Percentiles rank a stretch among this genome's conserved stretches.
Evolutionary conservation across 2,888 invertebrate genomes (phyloP).

Genomic region (Drosophila parthenogenetica): DNA sequence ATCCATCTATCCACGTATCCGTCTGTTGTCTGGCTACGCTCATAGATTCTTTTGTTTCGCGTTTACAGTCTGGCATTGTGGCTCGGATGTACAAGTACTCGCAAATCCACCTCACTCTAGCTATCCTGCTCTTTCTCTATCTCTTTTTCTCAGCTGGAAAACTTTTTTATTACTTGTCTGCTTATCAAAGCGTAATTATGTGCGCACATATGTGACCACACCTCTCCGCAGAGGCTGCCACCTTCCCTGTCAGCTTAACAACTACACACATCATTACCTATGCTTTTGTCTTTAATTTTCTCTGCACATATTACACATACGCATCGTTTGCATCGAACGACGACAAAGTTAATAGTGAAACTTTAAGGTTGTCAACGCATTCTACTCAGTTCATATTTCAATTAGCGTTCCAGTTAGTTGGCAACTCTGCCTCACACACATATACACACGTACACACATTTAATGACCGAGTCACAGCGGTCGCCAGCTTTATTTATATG

Average conservation of each 20-base stretch:
- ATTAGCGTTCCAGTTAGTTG: constrained; percentile 51
- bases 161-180: constrained; percentile 71
- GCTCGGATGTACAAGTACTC: constrained; percentile 27
- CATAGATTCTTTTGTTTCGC: constrained; percentile 74
- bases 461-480: constrained; percentile 42
- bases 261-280: constrained; percentile 60
- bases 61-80: constrained; percentile 67
- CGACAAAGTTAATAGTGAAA: constrained; percentile 27
- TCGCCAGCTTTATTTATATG: constrained; percentile 56
- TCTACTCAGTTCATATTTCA: constrained; percentile 56
- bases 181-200: constrained; percentile 80
- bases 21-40: constrained; percentile 43
- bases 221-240: constrained; percentile 25
- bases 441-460: constrained; percentile 47
- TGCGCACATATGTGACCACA: constrained; percentile 52
- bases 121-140: neutral
- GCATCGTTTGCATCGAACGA: constrained; percentile 32
- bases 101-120: neutral
- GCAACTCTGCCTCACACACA: constrained; percentile 25
- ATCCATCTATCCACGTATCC: constrained; percentile 62
- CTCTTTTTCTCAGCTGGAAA: constrained; percentile 25
- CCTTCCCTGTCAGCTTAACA: constrained; percentile 40
- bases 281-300: constrained; percentile 59
- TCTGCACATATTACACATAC: constrained; percentile 50
- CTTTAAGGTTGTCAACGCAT: constrained; percentile 49